Evolutionary conservation across 2,113 vertebrate species (phyloP).

Genomic region (Corynorhinus townsendii): DNA sequence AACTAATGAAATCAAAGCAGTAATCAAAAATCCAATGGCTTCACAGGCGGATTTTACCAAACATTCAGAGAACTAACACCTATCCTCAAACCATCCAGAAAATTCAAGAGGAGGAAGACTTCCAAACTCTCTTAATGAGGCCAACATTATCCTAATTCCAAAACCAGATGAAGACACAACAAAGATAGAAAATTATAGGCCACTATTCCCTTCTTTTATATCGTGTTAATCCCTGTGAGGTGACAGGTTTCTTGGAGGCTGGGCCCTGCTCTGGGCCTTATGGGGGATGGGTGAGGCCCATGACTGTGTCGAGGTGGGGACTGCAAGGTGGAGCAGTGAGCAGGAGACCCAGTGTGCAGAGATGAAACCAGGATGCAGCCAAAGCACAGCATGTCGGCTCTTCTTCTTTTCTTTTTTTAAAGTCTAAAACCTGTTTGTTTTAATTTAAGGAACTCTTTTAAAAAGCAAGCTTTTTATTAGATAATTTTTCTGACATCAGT

Average conservation of each 20-base stretch:
- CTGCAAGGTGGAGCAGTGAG: rapidly evolving
- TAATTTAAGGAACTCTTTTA: not conserved
- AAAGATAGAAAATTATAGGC: no score
- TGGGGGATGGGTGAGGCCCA: not conserved
- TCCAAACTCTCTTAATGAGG: no score
- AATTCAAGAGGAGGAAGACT: no score
- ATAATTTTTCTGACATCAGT: not conserved
- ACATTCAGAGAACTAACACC: no score
- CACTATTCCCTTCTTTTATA: not conserved
- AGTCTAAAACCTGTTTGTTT: not conserved
- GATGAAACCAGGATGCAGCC: rapidly evolving
- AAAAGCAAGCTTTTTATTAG: not conserved
- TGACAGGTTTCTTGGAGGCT: not conserved
- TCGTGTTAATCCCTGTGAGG: not conserved
- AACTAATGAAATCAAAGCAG: no score
- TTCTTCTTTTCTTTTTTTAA: not conserved
- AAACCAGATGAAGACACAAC: no score
- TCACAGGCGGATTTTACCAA: no score
- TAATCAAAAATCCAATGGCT: no score
- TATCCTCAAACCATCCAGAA: no score
- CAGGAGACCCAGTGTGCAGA: rapidly evolving
- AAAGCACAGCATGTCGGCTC: not conserved
- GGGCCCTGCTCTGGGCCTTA: not conserved
- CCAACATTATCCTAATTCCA: no score
- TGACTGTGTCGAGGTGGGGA: not conserved